A percentile compares a stretch with the other conserved stretches of the same genome.
Evolutionary conservation across 2,888 invertebrate species (phyloP).

Genomic region (Danaus chrysippus): DNA sequence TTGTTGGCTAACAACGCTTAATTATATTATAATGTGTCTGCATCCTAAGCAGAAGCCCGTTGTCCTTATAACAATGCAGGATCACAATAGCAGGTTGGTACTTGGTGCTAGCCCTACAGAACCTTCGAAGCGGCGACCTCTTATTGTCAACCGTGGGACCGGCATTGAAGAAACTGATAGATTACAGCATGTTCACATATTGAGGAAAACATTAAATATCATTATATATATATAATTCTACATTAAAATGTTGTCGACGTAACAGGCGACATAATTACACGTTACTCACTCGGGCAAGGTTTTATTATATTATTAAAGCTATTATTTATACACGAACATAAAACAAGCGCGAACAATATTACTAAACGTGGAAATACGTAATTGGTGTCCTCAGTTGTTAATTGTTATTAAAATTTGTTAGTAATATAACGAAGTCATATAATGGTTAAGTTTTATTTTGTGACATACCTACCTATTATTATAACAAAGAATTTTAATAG

Average conservation of each 20-base stretch:
- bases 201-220: slow-evolving; percentile 13
- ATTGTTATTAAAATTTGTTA: too few relatives aligned
- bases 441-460: too few relatives aligned
- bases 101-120: slow-evolving; percentile 17
- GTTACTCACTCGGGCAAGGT: not conserved
- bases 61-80: slow-evolving; percentile 23
- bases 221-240: slow-evolving; percentile 4
- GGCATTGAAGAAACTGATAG: slow-evolving; percentile 48
- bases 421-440: too few relatives aligned
- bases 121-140: slow-evolving; percentile 30
- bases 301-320: too few relatives aligned
- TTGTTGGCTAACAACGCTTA: not conserved
- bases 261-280: not conserved
- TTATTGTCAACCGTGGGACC: slow-evolving; percentile 58
- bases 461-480: too few relatives aligned
- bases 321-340: too few relatives aligned
- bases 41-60: slow-evolving; percentile 16
- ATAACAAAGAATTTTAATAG: too few relatives aligned
- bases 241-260: not conserved
- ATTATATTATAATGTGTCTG: slow-evolving; percentile 20
- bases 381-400: too few relatives aligned
- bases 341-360: too few relatives aligned
- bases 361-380: too few relatives aligned
- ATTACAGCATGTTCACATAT: slow-evolving; percentile 32
- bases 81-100: slow-evolving; percentile 28